phyloP scores from a whole-genome alignment of 2,888 invertebrate genomes.

The Lithophane leautieri region DNA sequence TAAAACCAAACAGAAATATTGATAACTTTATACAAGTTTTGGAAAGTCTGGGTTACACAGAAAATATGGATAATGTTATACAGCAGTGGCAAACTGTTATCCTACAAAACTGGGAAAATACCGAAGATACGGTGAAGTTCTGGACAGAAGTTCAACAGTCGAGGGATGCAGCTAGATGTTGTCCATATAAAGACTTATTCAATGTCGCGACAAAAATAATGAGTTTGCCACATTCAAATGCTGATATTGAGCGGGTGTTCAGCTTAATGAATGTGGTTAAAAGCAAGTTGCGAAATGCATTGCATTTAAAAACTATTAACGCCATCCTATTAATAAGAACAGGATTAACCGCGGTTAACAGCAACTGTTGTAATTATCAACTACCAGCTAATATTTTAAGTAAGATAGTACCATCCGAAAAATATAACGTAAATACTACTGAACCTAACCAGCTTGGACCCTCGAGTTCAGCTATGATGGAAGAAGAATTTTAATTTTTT shows the following conservation, averaged over 20 bases:
- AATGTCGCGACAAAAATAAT: conserved; percentile 13
- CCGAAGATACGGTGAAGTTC: conserved; percentile 33
- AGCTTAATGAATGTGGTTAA: conserved; percentile 54
- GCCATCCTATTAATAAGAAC: conserved; percentile 44
- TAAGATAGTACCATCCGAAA: conserved; percentile 34
- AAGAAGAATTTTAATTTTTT: conserved; percentile 29
- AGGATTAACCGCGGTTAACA: conserved; percentile 49
- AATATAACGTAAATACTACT: conserved; percentile 15
- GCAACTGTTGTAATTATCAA: conserved; percentile 49
- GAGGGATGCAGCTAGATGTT: conserved; percentile 45
- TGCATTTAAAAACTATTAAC: conserved; percentile 51
- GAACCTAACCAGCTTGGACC: conserved; percentile 45
- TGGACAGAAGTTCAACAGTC: conserved; percentile 33
- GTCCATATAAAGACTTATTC: conserved; percentile 14
- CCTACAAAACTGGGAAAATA: conserved; percentile 47
- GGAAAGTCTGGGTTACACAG: conserved; percentile 46
- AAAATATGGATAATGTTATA: conserved; percentile 50
- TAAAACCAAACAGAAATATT: conserved; percentile 51
- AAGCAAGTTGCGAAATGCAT: conserved; percentile 48
- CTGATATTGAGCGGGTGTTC: conserved; percentile 53
- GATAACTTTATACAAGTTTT: conserved; percentile 45
- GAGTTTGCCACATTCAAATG: conserved; percentile 53
- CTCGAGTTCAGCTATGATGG: conserved; percentile 49
- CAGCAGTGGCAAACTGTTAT: conserved; percentile 55
- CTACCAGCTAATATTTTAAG: conserved; percentile 45